Evolutionary conservation across 2,888 invertebrate genomes (phyloP), one percentile per base, ranked within the genome.

Genomic region (Parnassius smintheus): DNA sequence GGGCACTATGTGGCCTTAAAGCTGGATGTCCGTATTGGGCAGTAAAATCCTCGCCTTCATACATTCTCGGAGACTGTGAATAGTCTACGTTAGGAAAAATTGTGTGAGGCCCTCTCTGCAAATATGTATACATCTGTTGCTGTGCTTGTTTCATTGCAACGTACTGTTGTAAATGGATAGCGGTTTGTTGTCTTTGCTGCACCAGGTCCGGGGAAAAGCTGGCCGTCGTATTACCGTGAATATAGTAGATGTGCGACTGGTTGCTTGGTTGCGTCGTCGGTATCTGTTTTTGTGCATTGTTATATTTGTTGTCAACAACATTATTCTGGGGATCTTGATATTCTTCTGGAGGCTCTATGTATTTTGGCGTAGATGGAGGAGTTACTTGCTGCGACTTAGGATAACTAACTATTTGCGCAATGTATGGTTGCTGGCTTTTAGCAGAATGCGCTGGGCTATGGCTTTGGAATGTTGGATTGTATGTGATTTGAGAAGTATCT

Each of bases 111-210:
- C 86, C 83, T 68, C 91, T 76, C 69, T 91, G 91, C 49, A 90
- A 74, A 71, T 90, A 92, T 0, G 83, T 78, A 62, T 85, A 89
- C 90, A 92, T 89, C 65, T 91, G 91, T 65, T 92, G 92, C 68
- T 92, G 92, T 0, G 92, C 92, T 75, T 92, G 92, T 66, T 92
- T 92, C 92, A 92, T 92, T 0, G 92, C 92, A 0, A 92, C 92
- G 68, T 92, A 92, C 63, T 92, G 92, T 72, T 92, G 92, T 59
- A 92, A 72, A 56, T 92, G 91, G 59, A 92, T 78, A 0, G 89
- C 91, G 0, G 92, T 92, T 71, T 92, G 92, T 65, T 92, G 92
- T 54, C 92, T 77, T 59, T 92, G 92, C 66, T 91, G 91, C 0
- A 78, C 84, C 18, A 91, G 66, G 50, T 91, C 91, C 61, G 83